phyloP scores from a whole-genome alignment of 2,797 vertebrate species.

The Anniella stebbinsi region DNA sequence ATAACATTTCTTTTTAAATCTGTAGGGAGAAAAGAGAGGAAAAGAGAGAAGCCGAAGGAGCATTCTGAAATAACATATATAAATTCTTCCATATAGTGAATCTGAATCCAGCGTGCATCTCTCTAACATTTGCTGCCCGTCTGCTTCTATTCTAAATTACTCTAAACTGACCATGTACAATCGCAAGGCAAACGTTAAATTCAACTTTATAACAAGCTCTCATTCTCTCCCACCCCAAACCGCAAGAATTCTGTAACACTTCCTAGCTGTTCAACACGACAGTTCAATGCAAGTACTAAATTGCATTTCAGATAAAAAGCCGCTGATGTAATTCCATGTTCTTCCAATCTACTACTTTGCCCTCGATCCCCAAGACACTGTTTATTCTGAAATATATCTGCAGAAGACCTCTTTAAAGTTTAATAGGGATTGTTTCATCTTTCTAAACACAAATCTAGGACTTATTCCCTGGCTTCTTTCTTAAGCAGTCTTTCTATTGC shows the following conservation, averaged over 20 bases:
- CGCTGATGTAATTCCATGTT: background rate
- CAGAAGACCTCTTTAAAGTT: background rate
- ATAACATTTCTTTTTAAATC: too few species aligned
- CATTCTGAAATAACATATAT: background rate
- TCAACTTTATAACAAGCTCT: background rate
- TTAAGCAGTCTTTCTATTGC: background rate
- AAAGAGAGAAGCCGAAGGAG: background rate
- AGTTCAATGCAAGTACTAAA: background rate
- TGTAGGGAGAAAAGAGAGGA: too few species aligned
- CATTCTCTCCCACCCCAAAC: background rate
- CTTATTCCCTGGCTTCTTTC: background rate
- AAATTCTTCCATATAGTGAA: background rate
- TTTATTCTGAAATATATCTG: background rate
- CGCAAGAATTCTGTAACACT: background rate
- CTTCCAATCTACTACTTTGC: background rate
- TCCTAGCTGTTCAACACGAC: conserved; percentile 5
- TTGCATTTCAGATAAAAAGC: background rate
- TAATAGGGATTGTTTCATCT: background rate
- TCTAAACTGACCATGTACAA: background rate
- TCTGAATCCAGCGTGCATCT: background rate
- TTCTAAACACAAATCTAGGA: conserved; percentile 10
- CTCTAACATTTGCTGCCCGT: background rate
- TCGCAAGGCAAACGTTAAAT: background rate
- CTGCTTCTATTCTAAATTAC: background rate
- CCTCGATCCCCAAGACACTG: background rate